Evolutionary conservation across 2,888 invertebrate genomes (phyloP).

Genomic region (Terebella lapidaria): DNA sequence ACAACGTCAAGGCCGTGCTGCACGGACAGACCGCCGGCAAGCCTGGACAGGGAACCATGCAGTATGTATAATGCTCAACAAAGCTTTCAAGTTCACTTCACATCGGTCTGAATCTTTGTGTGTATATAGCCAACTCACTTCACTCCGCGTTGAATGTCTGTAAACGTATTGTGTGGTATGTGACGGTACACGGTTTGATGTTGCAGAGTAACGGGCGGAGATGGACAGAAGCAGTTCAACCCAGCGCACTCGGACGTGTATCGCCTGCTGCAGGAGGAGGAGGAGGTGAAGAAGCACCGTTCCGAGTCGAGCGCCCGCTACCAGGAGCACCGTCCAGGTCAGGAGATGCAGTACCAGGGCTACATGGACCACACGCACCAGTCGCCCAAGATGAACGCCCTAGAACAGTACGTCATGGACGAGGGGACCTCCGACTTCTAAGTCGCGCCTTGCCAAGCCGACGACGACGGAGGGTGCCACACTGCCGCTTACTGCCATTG

Average conservation of each 20-base stretch:
- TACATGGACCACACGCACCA: background rate
- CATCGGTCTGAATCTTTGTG: background rate
- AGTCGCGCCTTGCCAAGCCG: too few relatives aligned
- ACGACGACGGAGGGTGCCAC: too few relatives aligned
- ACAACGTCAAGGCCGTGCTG: slow-evolving; percentile 43
- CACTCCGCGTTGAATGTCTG: too few relatives aligned
- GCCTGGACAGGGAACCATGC: slow-evolving; percentile 28
- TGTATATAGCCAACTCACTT: background rate
- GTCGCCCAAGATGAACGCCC: background rate
- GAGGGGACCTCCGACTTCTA: slow-evolving; percentile 3
- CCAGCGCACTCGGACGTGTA: slow-evolving; percentile 3
- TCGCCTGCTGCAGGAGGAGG: background rate
- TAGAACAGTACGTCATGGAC: background rate
- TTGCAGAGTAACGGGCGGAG: background rate
- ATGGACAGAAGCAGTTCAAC: background rate
- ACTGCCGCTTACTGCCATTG: too few relatives aligned
- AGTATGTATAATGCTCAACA: too few relatives aligned
- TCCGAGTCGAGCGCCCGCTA: background rate
- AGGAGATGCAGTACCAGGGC: background rate
- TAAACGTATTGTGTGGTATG: too few relatives aligned
- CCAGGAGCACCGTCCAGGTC: background rate
- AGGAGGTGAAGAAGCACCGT: background rate
- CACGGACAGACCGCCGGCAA: slow-evolving; percentile 38
- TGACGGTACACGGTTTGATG: background rate
- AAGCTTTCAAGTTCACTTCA: too few relatives aligned